These are phyloP conservation scores for Hylyphantes graminicola DNA, from an alignment of 1,140 invertebrate genomes.

Conservation along the genomic window DNA sequence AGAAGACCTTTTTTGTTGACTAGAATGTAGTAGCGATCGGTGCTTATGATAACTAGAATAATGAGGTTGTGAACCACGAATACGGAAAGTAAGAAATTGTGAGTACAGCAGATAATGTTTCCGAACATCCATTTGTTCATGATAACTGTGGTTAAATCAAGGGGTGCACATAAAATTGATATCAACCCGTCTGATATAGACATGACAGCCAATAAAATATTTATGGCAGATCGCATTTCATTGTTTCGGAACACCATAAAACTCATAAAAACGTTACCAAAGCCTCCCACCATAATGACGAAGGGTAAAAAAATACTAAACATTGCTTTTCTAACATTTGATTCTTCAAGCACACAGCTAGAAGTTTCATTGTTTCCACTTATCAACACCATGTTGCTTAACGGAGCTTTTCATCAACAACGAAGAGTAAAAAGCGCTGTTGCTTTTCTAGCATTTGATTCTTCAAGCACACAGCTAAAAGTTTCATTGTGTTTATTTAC, in stretches of 20 bases:
- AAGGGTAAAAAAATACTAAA: background rate
- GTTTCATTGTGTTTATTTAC: too few species aligned
- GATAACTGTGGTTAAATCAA: conserved; percentile 14
- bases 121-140: conserved; percentile 26
- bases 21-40: conserved; percentile 33
- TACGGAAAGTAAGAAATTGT: conserved; percentile 8
- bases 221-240: conserved; percentile 43
- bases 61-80: conserved; percentile 19
- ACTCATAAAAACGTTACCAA: conserved; percentile 15
- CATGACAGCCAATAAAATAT: conserved; percentile 32
- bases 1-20: conserved; percentile 12
- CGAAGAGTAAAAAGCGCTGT: too few species aligned
- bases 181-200: conserved; percentile 17
- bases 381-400: too few species aligned
- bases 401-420: too few species aligned
- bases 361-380: background rate
- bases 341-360: background rate
- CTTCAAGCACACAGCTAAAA: too few species aligned
- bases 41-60: conserved; percentile 32
- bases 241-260: conserved; percentile 8
- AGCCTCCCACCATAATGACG: conserved; percentile 1
- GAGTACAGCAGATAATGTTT: background rate
- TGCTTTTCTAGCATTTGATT: too few species aligned
- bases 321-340: background rate
- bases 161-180: conserved; percentile 5